Base-by-base conservation (phyloP, 1,140 invertebrate species). In the Trachymyrmex septentrionalis region DNA sequence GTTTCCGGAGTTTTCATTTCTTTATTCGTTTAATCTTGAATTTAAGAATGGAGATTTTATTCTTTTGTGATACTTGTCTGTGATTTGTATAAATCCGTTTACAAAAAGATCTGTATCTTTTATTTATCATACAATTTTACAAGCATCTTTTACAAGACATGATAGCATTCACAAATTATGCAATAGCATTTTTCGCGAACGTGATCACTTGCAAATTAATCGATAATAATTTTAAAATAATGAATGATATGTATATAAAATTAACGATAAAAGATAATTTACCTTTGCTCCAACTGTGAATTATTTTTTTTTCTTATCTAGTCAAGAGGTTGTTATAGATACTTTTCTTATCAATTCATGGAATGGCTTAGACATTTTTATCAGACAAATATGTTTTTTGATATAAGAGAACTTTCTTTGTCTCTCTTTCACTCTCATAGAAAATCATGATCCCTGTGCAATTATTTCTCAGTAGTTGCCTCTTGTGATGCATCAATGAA, bases 311-410 rank as follows among this genome's bases (percentile, higher is more conserved):
- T 44, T 6, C n/a, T 30, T 30, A 27, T 63, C 55, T 4, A 16
- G 12, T 77, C 14, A 19, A 27, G 9, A 6, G 10, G 6, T 16
- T 75, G 12, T 4, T 69, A 21, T 16, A 59, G 14, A 59, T 75
- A 44, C 10, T 72, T 75, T 59, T 64, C 16, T 77, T 63, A 66
- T 78, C 38, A 75, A 21, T 34, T 57, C 30, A 34, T 5, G n/a
- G 24, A 63, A 44, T 77, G 5, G n/a, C 16, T 63, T 19, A n/a
- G 6, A 16, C 5, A 61, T 7, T 76, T 38, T 77, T 77, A 64
- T 48, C 21, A 10, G 4, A 27, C 16, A 76, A 27, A 21, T 44
- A 34, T 38, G 24, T 76, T 27, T 5, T 73, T 12, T 12, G 50
- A 73, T 21, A 75, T 2, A 6, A 24, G 6, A 57, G 30, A 34